Percentiles rank a stretch among this genome's conserved stretches.
Conservation (phyloP, 2,888 invertebrate genomes). For the Brachyopa scutellaris region DNA sequence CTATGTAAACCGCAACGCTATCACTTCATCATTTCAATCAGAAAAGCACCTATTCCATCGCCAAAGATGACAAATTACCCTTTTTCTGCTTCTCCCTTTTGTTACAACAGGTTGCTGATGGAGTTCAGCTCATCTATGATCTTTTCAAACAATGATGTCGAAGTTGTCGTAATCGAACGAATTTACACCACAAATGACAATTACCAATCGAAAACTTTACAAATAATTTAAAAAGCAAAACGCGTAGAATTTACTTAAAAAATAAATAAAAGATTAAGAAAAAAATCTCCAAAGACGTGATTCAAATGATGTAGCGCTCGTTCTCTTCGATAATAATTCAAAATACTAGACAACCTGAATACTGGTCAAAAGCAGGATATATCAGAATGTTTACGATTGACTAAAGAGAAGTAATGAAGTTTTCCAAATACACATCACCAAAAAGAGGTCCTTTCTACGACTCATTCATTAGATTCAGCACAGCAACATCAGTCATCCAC, state of each 20-base stretch:
- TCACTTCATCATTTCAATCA: too few species aligned
- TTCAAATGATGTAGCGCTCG: too few species aligned
- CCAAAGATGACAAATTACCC: too few species aligned
- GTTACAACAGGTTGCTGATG: too few species aligned
- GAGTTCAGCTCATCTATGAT: too few species aligned
- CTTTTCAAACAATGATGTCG: too few species aligned
- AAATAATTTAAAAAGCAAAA: background rate
- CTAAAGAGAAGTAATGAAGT: background rate
- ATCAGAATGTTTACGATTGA: background rate
- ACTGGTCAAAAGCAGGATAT: background rate
- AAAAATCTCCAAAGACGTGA: background rate
- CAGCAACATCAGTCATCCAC: too few species aligned
- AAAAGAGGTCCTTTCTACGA: background rate
- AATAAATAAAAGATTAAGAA: background rate
- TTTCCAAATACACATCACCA: background rate
- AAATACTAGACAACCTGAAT: background rate
- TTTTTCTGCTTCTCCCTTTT: too few species aligned
- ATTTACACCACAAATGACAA: slow-evolving; percentile 26
- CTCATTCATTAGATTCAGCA: too few species aligned
- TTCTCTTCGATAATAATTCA: too few species aligned
- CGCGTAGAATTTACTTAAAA: background rate
- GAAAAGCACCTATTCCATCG: too few species aligned
- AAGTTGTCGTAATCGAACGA: slow-evolving; percentile 37
- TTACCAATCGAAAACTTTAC: background rate
- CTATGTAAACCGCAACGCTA: too few species aligned